Base-by-base conservation (phyloP, 2,888 invertebrate species). In the Epirrita christyi region DNA sequence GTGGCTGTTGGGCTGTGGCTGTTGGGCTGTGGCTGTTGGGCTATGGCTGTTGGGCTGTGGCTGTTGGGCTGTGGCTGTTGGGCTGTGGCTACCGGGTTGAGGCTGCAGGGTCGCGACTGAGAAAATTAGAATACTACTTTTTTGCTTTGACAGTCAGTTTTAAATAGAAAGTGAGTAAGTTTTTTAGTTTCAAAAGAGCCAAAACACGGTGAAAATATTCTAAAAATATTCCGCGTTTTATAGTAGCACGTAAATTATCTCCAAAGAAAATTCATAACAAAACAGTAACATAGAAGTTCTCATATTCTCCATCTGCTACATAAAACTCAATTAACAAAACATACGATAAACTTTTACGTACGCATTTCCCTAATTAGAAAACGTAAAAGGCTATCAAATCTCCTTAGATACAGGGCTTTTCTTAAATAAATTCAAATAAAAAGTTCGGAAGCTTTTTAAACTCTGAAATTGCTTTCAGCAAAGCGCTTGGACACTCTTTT, bases 261-360 rank as follows among this genome's bases (percentile, higher is more conserved):
- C 2, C 36, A 36, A 11, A 5, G 11, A 3, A 36, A 36, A 0
- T 11, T 36, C 4, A 6, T 32, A 32, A 9, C 8, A 32, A 32
- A 32, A 36, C 10, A 37, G 7, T 40, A 15, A 40, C 40, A 40
- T 0, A 21, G 15, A 15, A 15, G 40, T 7, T 37, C 7, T 37
- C 40, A 40, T 15, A 15, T 32, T 32, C 32, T 32, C 32, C 40
- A 37, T 11, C 49, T 32, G 50, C 34, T 42, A 42, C 42, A 11
- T 42, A 27, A 36, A 50, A 36, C 40, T 32, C 15, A 49, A 49
- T 49, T 49, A 40, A 29, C 48, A 41, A 29, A 49, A 49, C 47
- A 38, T 38, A 38, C 27, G n/a, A 38, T 48, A 38, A 48, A 48
- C 47, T 48, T 48, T 48, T 38, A 48, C 28, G 37, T 29, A 14